Evolutionary conservation across 2,888 invertebrate genomes (phyloP), one percentile per base, ranked within the genome.

Genomic region (Pristionchus fissidentatus): DNA sequence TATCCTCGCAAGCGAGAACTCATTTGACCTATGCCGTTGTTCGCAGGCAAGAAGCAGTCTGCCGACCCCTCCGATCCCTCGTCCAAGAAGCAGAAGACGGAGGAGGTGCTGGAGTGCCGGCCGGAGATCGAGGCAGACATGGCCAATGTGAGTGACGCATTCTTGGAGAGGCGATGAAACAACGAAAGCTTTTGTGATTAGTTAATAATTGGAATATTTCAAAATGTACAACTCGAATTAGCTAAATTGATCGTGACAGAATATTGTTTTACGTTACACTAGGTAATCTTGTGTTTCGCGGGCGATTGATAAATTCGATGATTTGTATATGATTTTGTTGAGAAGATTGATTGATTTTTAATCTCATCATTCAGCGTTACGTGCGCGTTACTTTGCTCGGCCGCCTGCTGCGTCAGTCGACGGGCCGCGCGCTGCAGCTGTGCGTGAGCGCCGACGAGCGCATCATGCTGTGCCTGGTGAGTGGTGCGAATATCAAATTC

Each of bases 341-440:
- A n/a, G n/a, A n/a, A n/a, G n/a, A n/a, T n/a, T n/a, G n/a, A n/a
- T n/a, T n/a, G n/a, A n/a, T n/a, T n/a, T n/a, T n/a, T n/a, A 77
- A 49, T 79, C n/a, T 4, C n/a, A 15, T 66, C 52, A 92, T 93
- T 86, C 91, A 95, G 94, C 94, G 95, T 92, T 95, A 95, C 4
- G 93, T 97, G 77, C 95, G 95, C 91, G 95, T 96, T 90, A 94
- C 94, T 84, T 95, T 96, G 93, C 94, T 95, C 83, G 97, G 97
- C 1, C 95, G 95, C 0, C 94, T 98, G 66, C 94, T 96, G 86
- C 94, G 97, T 81, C 95, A 95, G 46, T 95, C 96, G 0, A 95
- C 94, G 88, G 97, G 96, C 4, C 94, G 97, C 88, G 95, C 97
- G 0, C 95, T 95, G 0, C 95, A 95, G 35, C 94, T 97, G 90